phyloP scores from a whole-genome alignment of 2,797 vertebrate species.

The Chiloscyllium punctatum region DNA sequence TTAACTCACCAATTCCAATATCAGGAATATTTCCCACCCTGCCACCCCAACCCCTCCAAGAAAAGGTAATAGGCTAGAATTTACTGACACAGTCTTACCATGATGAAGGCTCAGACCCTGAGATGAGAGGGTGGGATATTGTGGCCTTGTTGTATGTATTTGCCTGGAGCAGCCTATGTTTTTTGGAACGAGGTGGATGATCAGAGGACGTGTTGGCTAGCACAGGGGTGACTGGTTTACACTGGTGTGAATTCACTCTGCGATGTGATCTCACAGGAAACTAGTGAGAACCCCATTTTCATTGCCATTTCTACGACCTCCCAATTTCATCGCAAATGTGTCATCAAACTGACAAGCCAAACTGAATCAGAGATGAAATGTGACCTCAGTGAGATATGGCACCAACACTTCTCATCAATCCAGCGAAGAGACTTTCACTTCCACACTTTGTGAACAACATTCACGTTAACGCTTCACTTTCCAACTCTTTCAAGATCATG shows the following conservation, averaged over 20 bases:
- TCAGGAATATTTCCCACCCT: background rate
- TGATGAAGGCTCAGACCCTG: background rate
- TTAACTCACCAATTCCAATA: background rate
- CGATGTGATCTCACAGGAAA: background rate
- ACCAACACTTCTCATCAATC: background rate
- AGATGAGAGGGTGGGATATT: background rate
- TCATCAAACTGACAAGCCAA: background rate
- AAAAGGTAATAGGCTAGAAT: background rate
- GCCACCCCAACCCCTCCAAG: background rate
- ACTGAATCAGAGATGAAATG: background rate
- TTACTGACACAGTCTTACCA: background rate
- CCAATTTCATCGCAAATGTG: background rate
- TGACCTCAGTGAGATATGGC: background rate
- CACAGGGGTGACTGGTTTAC: background rate
- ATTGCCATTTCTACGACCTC: background rate
- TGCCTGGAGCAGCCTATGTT: background rate
- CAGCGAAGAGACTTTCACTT: background rate
- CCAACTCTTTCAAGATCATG: background rate
- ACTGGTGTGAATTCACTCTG: background rate
- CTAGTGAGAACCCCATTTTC: background rate
- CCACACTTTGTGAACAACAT: background rate
- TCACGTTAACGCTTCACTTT: background rate
- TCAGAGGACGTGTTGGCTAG: background rate
- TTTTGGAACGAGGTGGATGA: background rate
- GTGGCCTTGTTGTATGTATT: background rate